Conservation (phyloP, 2,888 invertebrate genomes). For the Ochlodes sylvanus region DNA sequence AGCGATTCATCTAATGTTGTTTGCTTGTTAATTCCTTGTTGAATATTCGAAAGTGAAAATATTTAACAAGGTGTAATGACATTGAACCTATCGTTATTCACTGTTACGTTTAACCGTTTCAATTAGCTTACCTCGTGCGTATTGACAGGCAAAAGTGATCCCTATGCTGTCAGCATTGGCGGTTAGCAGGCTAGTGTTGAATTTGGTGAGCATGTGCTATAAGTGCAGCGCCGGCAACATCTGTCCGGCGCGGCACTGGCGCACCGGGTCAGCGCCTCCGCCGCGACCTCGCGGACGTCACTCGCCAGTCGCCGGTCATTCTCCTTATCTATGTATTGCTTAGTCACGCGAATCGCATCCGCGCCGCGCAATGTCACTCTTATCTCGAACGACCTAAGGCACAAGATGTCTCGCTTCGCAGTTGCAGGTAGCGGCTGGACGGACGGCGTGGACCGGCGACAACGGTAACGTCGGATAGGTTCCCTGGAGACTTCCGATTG, state of each 20-base stretch:
- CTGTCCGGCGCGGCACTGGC: conserved; percentile 35
- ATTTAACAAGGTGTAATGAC: too few relatives aligned
- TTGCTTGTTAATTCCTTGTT: too few relatives aligned
- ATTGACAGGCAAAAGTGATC: background rate
- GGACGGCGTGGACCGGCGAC: too few relatives aligned
- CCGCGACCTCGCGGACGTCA: conserved; percentile 14
- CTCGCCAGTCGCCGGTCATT: conserved; percentile 32
- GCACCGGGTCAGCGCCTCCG: conserved; percentile 37
- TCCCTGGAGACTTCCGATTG: conserved; percentile 17
- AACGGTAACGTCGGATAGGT: background rate
- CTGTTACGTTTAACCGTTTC: too few relatives aligned
- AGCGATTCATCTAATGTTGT: too few relatives aligned
- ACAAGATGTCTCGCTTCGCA: background rate
- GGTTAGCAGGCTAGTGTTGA: background rate
- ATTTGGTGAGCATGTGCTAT: background rate
- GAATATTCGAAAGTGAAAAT: too few relatives aligned
- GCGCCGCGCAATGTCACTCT: background rate
- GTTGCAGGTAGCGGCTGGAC: background rate
- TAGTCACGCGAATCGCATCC: conserved; percentile 1
- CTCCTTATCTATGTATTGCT: background rate
- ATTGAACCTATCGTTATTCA: too few relatives aligned
- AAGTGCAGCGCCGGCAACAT: conserved; percentile 19
- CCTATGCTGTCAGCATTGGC: background rate
- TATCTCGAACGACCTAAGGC: background rate
- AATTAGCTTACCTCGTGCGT: too few relatives aligned